Percentiles rank a stretch among this genome's conserved stretches.
phyloP scores from a whole-genome alignment of 2,113 vertebrate genomes.

The Gymnogyps californianus region DNA sequence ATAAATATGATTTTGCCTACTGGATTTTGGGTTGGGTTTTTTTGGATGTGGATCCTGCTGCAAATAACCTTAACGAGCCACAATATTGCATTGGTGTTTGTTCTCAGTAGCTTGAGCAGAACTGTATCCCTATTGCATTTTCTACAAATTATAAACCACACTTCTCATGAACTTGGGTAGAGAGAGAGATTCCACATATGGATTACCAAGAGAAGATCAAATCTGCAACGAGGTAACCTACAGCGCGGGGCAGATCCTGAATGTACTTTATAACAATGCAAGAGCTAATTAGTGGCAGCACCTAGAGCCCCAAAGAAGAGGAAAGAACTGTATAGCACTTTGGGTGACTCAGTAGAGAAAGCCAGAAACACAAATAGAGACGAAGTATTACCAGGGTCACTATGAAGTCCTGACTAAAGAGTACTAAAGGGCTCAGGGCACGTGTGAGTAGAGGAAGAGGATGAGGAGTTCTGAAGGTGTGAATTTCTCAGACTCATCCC shows the following conservation, averaged over 20 bases:
- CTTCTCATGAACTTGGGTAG: not conserved
- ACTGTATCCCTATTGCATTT: not conserved
- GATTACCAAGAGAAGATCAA: constrained; percentile 14
- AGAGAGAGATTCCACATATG: not conserved
- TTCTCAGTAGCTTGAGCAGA: not conserved
- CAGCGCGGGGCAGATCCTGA: not conserved
- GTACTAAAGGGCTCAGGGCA: not conserved
- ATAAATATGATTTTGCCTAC: not conserved
- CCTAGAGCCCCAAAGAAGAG: not conserved
- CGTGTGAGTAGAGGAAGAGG: not conserved
- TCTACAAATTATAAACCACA: not conserved
- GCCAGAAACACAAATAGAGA: not conserved
- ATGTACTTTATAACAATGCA: not conserved
- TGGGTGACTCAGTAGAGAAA: constrained; percentile 25
- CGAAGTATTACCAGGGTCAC: not conserved
- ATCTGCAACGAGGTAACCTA: not conserved
- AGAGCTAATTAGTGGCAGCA: not conserved
- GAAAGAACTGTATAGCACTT: not conserved
- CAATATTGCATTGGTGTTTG: not conserved
- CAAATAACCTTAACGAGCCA: not conserved
- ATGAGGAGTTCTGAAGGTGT: constrained; percentile 22
- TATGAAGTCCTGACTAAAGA: not conserved
- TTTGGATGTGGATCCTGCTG: not conserved
- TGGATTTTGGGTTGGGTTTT: not conserved
- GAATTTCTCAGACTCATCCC: constrained; percentile 42